Evolutionary conservation across 2,797 vertebrate genomes (phyloP), one percentile per base, ranked within the genome.

Genomic region (Ataeniobius toweri): DNA sequence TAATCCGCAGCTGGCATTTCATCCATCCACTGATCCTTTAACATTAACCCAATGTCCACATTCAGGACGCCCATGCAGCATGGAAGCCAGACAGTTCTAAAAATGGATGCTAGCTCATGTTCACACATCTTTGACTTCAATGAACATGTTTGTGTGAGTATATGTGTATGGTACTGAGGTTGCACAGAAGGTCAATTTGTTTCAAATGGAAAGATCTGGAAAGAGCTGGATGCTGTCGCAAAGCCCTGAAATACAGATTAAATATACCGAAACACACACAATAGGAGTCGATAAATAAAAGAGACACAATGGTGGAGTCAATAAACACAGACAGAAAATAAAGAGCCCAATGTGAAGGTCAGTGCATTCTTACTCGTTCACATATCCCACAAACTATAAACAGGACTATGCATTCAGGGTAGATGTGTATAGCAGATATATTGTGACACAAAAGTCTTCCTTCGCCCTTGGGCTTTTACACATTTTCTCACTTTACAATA

Each of bases 271-370:
- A 63, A 76, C 78, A 58, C 77, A 82, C 68, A 80, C 48, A 78
- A 36, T 20, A 26, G 48, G 28, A 86, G 79, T 78, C 82, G 71
- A 91, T 90, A 87, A 84, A 89, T 89, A 79, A 90, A 83, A 87
- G 76, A 85, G 83, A 50, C 86, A 89, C 6, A 78, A 50, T 71
- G 55, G 76, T 76, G 28, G 46, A 75, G 79, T 83, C 67, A 82
- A 77, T 68, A 53, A 73, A 80, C 78, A 78, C 59, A 76, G 78
- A 83, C 44, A 69, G 79, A 74, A 83, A 88, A 86, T 85, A 89
- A 85, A 82, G 81, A 79, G 84, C 86, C 58, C 18, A 71, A 75
- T 74, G 79, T 77, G 46, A 59, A 87, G 88, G 88, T 88, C 80
- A 76, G 70, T 85, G 81, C 8, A 74, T 76, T 81, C 24, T 73